Evolutionary conservation across 1,140 invertebrate species (phyloP).

Genomic region (Euwallacea fornicatus): DNA sequence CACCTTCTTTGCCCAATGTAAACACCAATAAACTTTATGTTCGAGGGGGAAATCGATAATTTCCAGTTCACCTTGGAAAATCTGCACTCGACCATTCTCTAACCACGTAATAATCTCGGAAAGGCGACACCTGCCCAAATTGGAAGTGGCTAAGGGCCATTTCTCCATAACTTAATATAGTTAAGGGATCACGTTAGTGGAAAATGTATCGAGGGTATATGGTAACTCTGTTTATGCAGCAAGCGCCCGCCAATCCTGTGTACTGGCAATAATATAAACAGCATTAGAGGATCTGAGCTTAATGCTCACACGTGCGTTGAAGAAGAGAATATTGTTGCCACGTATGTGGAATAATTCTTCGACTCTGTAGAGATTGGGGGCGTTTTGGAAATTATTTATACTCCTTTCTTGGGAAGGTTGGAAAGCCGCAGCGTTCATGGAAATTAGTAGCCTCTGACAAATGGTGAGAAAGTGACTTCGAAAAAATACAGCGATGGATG

Average conservation of each 20-base stretch:
- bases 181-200: constrained; percentile 35
- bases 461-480: too few species aligned
- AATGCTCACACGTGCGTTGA: constrained; percentile 6
- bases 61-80: constrained; percentile 23
- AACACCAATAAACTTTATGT: constrained; percentile 16
- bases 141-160: constrained; percentile 35
- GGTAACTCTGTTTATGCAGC: constrained; percentile 37
- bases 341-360: too few species aligned
- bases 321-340: background rate
- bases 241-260: constrained; percentile 27
- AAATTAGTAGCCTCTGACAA: too few species aligned
- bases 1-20: background rate
- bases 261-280: constrained; percentile 35
- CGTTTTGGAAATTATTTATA: too few species aligned
- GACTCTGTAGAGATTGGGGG: too few species aligned
- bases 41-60: constrained; percentile 10
- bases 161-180: constrained; percentile 36
- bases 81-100: constrained; percentile 18
- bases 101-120: constrained; percentile 34
- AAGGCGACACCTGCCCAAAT: constrained; percentile 32
- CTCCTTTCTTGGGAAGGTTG: too few species aligned
- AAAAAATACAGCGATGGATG: too few species aligned
- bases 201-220: constrained; percentile 34
- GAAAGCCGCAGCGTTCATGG: too few species aligned
- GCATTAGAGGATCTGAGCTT: constrained; percentile 9